phyloP scores from a whole-genome alignment of 2,113 vertebrate species.

The Brachypodius melanocephalos region DNA sequence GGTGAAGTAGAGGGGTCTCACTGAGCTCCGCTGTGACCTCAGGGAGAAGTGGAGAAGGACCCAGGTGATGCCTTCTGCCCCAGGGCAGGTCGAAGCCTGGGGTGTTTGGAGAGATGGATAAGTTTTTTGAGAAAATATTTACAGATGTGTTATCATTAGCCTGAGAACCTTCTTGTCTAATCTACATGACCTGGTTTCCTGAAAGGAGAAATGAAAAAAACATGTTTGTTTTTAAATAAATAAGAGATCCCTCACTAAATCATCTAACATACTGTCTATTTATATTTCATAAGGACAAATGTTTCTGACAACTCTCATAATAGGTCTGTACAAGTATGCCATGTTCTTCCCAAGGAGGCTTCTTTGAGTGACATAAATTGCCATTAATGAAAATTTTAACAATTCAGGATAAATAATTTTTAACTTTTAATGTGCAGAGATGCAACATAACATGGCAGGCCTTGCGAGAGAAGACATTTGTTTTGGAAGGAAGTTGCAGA shows the following conservation, averaged over 20 bases:
- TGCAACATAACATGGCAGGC: constrained; percentile 70
- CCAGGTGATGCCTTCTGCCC: not conserved
- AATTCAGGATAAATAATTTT: constrained; percentile 88
- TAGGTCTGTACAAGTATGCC: constrained; percentile 85
- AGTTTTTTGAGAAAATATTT: constrained; percentile 7
- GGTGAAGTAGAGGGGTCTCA: accelerated
- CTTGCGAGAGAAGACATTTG: constrained; percentile 70
- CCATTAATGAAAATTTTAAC: constrained; percentile 91
- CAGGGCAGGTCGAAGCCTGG: accelerated
- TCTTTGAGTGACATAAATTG: constrained; percentile 87
- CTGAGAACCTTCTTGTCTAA: constrained; percentile 16
- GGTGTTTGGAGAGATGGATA: not conserved
- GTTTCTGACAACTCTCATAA: constrained; percentile 92
- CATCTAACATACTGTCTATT: constrained; percentile 80
- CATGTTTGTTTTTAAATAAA: constrained; percentile 76
- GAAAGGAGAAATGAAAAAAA: constrained; percentile 68
- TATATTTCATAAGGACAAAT: constrained; percentile 93
- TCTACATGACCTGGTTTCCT: constrained; percentile 67
- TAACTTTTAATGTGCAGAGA: constrained; percentile 85
- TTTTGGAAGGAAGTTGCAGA: constrained; percentile 75
- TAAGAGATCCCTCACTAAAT: constrained; percentile 80
- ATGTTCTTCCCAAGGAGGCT: constrained; percentile 79
- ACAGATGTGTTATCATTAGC: constrained; percentile 14
- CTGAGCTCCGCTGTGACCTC: too few species aligned
- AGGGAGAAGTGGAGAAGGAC: not conserved